Conservation (phyloP, 1,140 invertebrate genomes). For the Brachystomella parvula region DNA sequence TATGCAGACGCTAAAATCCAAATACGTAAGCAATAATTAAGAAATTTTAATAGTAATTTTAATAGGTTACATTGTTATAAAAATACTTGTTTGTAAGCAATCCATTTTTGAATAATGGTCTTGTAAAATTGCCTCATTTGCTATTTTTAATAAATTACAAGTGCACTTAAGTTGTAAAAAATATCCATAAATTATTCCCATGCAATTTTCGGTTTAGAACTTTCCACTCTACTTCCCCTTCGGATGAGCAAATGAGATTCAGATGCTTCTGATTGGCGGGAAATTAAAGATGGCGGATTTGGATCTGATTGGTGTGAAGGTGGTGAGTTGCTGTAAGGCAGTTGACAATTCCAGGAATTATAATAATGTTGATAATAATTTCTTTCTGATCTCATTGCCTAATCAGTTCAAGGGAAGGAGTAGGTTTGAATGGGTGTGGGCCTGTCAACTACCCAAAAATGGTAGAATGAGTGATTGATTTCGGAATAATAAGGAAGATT, state of each 20-base stretch:
- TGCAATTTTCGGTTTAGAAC: too few species aligned
- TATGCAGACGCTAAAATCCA: too few species aligned
- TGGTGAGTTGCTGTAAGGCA: background rate
- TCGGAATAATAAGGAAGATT: background rate
- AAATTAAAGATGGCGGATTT: background rate
- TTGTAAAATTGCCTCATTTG: too few species aligned
- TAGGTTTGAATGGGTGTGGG: background rate
- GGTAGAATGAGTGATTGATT: constrained; percentile 3
- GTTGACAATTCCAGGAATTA: background rate
- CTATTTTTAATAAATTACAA: too few species aligned
- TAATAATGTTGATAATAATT: background rate
- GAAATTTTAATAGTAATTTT: too few species aligned
- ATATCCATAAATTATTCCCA: too few species aligned
- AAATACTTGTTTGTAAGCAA: too few species aligned
- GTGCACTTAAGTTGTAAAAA: too few species aligned
- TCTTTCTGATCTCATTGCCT: background rate
- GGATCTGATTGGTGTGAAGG: background rate
- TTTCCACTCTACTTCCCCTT: background rate
- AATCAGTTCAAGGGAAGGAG: background rate
- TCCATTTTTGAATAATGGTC: too few species aligned
- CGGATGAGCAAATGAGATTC: background rate
- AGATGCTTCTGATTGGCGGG: too few species aligned
- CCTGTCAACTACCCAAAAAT: background rate
- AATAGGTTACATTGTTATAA: too few species aligned
- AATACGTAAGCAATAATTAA: too few species aligned